Evolutionary conservation across 1,140 invertebrate species (phyloP).

Genomic region (Coptotermes formosanus): DNA sequence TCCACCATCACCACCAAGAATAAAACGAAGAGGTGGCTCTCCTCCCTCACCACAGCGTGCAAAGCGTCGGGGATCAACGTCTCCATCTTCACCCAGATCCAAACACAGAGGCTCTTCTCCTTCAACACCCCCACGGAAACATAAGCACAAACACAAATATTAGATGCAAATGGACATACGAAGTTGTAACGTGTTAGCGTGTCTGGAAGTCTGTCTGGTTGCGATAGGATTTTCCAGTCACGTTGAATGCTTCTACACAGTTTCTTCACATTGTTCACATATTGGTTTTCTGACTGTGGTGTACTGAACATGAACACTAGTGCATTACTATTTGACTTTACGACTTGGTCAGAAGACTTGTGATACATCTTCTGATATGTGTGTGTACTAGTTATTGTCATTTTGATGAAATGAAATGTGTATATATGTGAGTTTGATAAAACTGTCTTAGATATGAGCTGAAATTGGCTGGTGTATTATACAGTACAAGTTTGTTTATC

Average conservation of each 20-base stretch:
- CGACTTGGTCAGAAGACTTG: neutral
- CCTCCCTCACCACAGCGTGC: slow-evolving; percentile 47
- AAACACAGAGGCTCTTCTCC: slow-evolving; percentile 43
- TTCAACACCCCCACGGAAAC: slow-evolving; percentile 42
- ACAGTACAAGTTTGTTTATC: too few relatives aligned
- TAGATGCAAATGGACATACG: neutral
- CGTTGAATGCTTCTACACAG: neutral
- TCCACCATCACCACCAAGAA: slow-evolving; percentile 24
- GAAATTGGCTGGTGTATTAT: neutral
- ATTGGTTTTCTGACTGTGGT: neutral
- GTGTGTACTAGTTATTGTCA: neutral
- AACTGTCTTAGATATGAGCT: neutral
- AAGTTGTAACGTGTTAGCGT: too few relatives aligned
- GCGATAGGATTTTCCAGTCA: neutral
- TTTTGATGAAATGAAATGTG: too few relatives aligned
- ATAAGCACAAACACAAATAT: slow-evolving; percentile 53
- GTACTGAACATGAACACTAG: neutral
- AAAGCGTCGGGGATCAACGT: slow-evolving; percentile 47
- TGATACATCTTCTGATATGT: neutral
- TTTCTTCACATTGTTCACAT: neutral
- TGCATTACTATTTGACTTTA: neutral
- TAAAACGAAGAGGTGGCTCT: slow-evolving; percentile 41
- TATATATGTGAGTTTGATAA: too few relatives aligned
- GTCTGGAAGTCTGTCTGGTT: too few relatives aligned
- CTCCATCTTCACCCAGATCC: slow-evolving; percentile 50